Conservation (phyloP, 2,113 vertebrate species). For the Cephalopterus ornatus region DNA sequence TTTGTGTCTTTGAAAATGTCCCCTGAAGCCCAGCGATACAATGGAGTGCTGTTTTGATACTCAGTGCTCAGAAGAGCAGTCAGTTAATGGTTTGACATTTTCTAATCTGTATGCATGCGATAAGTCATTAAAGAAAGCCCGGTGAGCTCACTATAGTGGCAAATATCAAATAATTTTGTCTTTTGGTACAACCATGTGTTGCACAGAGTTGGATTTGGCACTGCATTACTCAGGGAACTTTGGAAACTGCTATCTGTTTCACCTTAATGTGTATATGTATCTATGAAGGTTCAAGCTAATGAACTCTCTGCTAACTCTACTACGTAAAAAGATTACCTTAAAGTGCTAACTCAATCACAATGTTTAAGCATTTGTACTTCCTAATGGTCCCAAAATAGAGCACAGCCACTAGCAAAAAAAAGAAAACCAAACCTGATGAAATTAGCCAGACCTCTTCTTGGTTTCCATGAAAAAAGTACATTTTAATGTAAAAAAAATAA, state of each 20-base stretch:
- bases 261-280: neutral
- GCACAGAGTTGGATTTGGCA: neutral
- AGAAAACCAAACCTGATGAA: neutral
- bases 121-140: neutral
- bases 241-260: neutral
- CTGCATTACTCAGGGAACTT: neutral
- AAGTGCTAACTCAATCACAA: neutral
- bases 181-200: neutral
- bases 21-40: neutral
- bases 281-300: neutral
- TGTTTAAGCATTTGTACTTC: neutral
- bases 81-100: constrained; percentile 17
- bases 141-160: neutral
- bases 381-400: neutral
- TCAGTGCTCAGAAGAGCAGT: neutral
- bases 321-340: neutral
- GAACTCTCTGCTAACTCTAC: neutral
- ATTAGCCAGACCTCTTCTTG: neutral
- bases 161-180: neutral
- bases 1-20: neutral
- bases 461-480: neutral
- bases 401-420: neutral
- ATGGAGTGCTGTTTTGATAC: neutral
- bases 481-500: neutral
- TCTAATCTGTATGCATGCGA: neutral